These are phyloP conservation scores for Notamacropus eugenii DNA, from an alignment of 2,797 vertebrate species.

Conservation along the genomic window DNA sequence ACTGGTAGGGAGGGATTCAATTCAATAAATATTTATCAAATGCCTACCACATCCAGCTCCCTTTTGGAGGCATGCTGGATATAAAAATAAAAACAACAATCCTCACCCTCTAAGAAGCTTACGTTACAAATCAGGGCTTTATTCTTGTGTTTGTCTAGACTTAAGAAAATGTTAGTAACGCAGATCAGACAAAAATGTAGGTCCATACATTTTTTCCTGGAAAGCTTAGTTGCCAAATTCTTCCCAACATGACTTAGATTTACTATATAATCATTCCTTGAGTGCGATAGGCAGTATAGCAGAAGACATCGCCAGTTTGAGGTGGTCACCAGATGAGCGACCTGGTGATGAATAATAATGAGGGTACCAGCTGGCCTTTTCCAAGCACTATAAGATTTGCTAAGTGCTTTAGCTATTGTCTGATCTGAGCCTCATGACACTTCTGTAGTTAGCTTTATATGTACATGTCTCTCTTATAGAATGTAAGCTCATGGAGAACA, in stretches of 20 bases:
- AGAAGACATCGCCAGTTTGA: background rate
- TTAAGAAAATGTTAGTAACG: background rate
- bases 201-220: background rate
- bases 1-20: background rate
- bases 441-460: background rate
- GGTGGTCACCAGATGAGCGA: background rate
- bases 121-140: background rate
- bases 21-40: background rate
- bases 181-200: background rate
- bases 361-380: background rate
- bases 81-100: background rate
- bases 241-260: background rate
- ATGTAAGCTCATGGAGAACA: background rate
- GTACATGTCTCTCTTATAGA: background rate
- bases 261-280: background rate
- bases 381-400: background rate
- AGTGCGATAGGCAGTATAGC: background rate
- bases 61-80: background rate
- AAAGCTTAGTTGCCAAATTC: background rate
- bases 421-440: background rate
- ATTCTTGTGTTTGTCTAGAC: background rate
- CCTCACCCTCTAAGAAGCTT: background rate
- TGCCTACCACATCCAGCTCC: background rate
- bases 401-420: background rate
- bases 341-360: background rate